Base-by-base conservation (phyloP, 1,140 invertebrate genomes). In the Drosophila navojoa region DNA sequence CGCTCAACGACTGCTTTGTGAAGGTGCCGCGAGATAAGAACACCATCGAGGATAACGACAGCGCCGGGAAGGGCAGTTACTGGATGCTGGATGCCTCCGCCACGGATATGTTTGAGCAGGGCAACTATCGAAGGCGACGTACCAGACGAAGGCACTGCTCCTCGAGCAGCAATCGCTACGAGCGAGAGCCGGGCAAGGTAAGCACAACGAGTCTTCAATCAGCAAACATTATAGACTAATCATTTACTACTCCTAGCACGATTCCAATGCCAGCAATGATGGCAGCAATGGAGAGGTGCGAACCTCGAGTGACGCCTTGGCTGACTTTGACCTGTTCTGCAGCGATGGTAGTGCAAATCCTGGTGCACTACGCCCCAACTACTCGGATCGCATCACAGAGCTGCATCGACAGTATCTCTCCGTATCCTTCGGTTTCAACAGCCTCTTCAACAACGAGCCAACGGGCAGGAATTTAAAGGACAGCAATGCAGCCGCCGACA, bases 1-100 rank as follows among this genome's bases (percentile, higher is more conserved):
- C 96, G 64, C 93, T 98, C 16, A 98, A 98, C 92, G 98, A 98
- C 90, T 98, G 97, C 92, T 98, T 98, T 90, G 95, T 98, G 1
- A 98, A 98, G 93, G 94, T 97, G 13, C 93, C 95, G 69, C 75
- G 95, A 74, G 93, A 96, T 93, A 96, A 97, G 77, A 96, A 97
- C 72, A 94, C 95, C 53, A 94, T 94, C 0, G 94, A 90, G 11
- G 91, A 95, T 93, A 90, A 96, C 93, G 93, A 95, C 89, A 89
- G 81, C 19, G 84, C 87, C 0, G 93, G 95, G 0, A 97, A 97
- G 87, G 96, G 97, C 4, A 96, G 95, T 70, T 98, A 96, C 90
- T 98, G 97, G 97, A 96, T 96, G 67, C 91, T 98, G 67, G 96
- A 97, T 90, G 96, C 97, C 0, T 96, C 96, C 58, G 96, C 96